phyloP scores from a whole-genome alignment of 1,140 invertebrate species.

The Matsumurasca onukii region DNA sequence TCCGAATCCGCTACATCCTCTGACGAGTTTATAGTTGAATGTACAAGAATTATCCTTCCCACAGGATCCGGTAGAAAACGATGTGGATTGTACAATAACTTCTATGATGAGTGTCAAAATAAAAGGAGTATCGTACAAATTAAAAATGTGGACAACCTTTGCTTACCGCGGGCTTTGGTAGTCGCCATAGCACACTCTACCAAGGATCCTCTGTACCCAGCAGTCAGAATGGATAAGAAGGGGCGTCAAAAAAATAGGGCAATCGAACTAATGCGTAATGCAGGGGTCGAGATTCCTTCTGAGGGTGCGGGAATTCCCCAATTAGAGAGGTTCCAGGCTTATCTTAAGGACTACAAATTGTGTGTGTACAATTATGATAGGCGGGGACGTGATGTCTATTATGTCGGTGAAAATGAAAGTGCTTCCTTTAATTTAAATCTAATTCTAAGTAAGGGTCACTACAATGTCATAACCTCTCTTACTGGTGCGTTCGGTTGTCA shows the following conservation, averaged over 20 bases:
- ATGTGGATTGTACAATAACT: constrained; percentile 5
- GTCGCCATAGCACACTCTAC: no score
- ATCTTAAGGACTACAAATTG: constrained; percentile 12
- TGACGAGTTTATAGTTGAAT: constrained; percentile 13
- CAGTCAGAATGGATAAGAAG: no score
- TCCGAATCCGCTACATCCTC: background rate
- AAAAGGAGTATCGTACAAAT: constrained; percentile 14
- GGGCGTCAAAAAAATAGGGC: background rate
- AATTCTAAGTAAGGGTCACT: constrained; percentile 3
- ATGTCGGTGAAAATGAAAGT: background rate
- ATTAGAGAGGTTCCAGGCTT: constrained; percentile 14
- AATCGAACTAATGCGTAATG: background rate
- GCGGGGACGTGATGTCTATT: constrained; percentile 6
- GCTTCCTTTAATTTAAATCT: constrained; percentile 17
- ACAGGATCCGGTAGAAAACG: background rate
- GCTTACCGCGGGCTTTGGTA: constrained; percentile 18
- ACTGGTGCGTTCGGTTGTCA: constrained; percentile 16
- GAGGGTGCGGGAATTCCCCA: constrained; percentile 13
- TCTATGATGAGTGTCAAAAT: constrained; percentile 3
- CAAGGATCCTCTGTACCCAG: no score
- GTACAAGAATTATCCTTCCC: constrained; percentile 7
- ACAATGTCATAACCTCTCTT: constrained; percentile 20
- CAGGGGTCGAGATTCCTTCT: constrained; percentile 8
- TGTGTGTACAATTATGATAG: constrained; percentile 22
- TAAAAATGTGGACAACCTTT: constrained; percentile 22